Conservation (phyloP, 2,797 vertebrate species). For the Allobates femoralis region DNA sequence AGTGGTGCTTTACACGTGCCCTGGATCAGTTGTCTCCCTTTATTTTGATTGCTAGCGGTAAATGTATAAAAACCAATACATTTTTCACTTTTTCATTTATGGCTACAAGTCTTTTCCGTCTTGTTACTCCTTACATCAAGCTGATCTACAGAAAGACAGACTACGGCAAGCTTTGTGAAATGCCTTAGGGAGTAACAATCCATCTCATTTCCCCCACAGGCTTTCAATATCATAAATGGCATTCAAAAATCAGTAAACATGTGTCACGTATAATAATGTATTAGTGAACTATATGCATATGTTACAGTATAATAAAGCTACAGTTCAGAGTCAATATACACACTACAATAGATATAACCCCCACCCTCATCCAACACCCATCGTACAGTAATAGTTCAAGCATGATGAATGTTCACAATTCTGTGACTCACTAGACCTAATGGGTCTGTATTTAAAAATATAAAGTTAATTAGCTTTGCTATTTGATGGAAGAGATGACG, state of each 20-base stretch:
- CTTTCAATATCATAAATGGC: conserved; percentile 50
- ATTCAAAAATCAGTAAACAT: conserved; percentile 46
- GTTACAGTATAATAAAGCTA: conserved; percentile 28
- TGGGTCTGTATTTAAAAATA: background rate
- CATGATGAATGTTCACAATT: background rate
- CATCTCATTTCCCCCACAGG: conserved; percentile 32
- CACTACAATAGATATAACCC: background rate
- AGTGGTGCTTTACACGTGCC: too few species aligned
- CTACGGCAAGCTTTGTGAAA: background rate
- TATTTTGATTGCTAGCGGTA: background rate
- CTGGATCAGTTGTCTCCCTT: background rate
- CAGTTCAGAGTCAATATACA: conserved; percentile 1
- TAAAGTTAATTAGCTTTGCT: background rate
- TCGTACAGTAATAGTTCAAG: background rate
- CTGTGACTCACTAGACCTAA: background rate
- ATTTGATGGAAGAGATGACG: background rate
- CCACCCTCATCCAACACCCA: background rate
- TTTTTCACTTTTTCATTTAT: background rate
- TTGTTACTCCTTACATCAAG: background rate
- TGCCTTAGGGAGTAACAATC: conserved; percentile 45
- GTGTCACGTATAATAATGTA: conserved; percentile 50
- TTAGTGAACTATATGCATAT: conserved; percentile 32
- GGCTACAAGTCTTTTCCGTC: background rate
- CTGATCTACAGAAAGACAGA: conserved; percentile 22
- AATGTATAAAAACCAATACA: background rate